Evolutionary conservation across 2,113 vertebrate genomes (phyloP).

Genomic region (Galemys pyrenaicus): DNA sequence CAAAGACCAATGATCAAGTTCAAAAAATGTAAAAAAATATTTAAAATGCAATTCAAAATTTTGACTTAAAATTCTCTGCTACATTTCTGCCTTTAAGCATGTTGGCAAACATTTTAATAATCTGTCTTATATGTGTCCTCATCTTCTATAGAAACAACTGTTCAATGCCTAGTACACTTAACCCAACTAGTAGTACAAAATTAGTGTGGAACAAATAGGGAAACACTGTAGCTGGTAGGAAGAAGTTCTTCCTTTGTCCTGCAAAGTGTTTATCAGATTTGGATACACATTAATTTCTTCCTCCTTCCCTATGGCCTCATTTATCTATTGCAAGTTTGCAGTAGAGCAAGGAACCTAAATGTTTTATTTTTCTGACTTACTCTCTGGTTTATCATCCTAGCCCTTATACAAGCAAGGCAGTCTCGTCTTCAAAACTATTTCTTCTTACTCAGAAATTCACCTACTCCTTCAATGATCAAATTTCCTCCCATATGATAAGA

Average conservation of each 20-base stretch:
- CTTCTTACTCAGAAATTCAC: constrained; percentile 33
- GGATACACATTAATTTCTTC: neutral
- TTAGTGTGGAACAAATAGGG: neutral
- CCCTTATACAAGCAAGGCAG: neutral
- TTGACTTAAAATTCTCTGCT: neutral
- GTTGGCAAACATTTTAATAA: neutral
- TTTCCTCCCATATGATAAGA: neutral
- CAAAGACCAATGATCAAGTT: neutral
- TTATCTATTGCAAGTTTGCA: neutral
- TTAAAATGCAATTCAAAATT: neutral
- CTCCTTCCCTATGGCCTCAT: neutral
- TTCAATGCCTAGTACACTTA: neutral
- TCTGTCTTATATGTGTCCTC: neutral
- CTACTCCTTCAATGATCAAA: constrained; percentile 21
- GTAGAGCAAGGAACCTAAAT: neutral
- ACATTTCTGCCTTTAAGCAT: neutral
- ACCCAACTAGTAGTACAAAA: neutral
- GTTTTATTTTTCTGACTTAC: neutral
- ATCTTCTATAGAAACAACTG: neutral
- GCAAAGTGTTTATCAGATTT: neutral
- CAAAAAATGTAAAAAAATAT: neutral
- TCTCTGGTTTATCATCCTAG: neutral
- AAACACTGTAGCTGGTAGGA: neutral
- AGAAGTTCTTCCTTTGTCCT: neutral
- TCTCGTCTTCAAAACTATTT: constrained; percentile 3